phyloP scores from a whole-genome alignment of 2,113 vertebrate genomes.

The Platysteira castanea region DNA sequence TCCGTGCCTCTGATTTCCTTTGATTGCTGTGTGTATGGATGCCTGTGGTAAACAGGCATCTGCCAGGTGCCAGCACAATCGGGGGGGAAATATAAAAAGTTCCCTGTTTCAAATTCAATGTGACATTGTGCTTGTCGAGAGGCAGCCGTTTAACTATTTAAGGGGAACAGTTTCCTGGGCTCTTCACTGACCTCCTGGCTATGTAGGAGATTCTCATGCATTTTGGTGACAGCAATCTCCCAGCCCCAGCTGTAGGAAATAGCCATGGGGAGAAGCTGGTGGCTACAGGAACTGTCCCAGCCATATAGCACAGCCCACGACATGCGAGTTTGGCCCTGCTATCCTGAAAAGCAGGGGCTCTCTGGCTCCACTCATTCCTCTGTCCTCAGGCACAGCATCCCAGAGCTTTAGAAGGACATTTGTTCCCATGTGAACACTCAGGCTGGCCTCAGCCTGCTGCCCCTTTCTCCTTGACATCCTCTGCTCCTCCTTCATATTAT shows the following conservation, averaged over 20 bases:
- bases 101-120: slow-evolving; percentile 85
- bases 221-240: background rate
- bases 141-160: slow-evolving; percentile 80
- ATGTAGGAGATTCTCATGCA: slow-evolving; percentile 55
- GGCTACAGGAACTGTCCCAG: background rate
- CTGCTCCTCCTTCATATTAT: accelerated
- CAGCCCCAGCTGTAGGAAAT: slow-evolving; percentile 4
- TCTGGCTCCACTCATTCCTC: background rate
- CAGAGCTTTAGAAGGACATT: background rate
- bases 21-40: slow-evolving; percentile 86
- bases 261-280: background rate
- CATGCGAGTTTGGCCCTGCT: background rate
- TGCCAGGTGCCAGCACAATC: slow-evolving; percentile 86
- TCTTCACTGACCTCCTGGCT: slow-evolving; percentile 69
- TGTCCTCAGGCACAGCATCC: background rate
- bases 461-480: background rate
- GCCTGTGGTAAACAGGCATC: slow-evolving; percentile 85
- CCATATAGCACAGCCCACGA: accelerated
- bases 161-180: slow-evolving; percentile 73
- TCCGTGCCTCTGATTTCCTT: slow-evolving; percentile 84
- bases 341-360: background rate
- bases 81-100: slow-evolving; percentile 81
- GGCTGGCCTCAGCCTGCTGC: background rate
- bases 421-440: accelerated
- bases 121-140: slow-evolving; percentile 81